Conservation (phyloP, 2,797 vertebrate genomes). For the Salarias fasciatus region DNA sequence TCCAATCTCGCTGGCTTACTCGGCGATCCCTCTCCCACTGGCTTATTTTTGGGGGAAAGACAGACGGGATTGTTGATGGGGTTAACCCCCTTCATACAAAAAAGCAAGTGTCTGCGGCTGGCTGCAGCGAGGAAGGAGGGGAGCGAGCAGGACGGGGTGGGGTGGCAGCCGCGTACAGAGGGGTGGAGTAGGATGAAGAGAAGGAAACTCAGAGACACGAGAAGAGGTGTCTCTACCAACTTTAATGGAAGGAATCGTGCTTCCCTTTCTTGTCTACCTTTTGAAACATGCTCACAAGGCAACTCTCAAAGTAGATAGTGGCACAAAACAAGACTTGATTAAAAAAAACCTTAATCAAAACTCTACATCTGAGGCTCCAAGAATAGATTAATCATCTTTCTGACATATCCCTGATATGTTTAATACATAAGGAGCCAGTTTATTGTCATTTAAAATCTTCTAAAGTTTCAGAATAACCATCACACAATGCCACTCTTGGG, state of each 20-base stretch:
- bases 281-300: too few species aligned
- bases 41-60: constrained; percentile 82
- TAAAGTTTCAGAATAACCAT: constrained; percentile 25
- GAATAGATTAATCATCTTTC: constrained; percentile 36
- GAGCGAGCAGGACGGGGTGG: constrained; percentile 81
- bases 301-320: too few species aligned
- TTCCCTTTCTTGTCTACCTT: not conserved
- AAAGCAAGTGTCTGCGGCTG: constrained; percentile 77
- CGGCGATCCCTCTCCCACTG: constrained; percentile 76
- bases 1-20: constrained; percentile 79
- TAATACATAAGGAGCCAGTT: constrained; percentile 42
- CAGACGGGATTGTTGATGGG: constrained; percentile 82
- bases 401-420: constrained; percentile 30
- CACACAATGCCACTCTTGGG: constrained; percentile 40
- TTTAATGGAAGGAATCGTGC: too few species aligned
- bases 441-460: constrained; percentile 23
- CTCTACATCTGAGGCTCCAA: constrained; percentile 5
- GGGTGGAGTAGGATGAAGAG: constrained; percentile 72
- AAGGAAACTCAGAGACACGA: constrained; percentile 36
- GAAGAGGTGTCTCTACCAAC: constrained; percentile 42
- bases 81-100: constrained; percentile 81
- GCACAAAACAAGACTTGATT: constrained; percentile 9
- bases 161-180: constrained; percentile 60
- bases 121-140: constrained; percentile 71
- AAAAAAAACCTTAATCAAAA: constrained; percentile 36